Evolutionary conservation across 92 coral and sea anemone genomes (phyloP), one percentile per base, ranked within the genome.

Genomic region (Porites cylindrica): DNA sequence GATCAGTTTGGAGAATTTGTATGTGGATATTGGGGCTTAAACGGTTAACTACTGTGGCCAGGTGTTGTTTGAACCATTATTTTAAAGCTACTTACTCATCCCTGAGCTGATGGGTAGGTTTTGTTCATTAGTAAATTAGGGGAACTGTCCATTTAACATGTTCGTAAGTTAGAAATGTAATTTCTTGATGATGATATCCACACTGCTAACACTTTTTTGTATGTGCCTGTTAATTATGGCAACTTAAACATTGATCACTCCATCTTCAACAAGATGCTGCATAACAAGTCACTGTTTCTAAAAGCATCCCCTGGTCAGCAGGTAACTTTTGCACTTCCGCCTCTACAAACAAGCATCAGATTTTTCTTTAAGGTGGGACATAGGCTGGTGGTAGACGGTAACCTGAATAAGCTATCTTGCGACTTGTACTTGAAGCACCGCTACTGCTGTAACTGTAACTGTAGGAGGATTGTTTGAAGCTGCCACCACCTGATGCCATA

Each of bases 331-430:
- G 24, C 16, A 59, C 56, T n/a, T 77, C 14, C 0, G 17, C 20
- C 60, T 43, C 17, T 23, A 26, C 59, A 54, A 59, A 14, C n/a
- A 52, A 11, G 70, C 23, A 9, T 29, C 70, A 24, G 17, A 16
- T 38, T 38, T 38, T 38, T 4, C 38, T 64, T 92, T 89, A 97
- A 53, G 98, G 99, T 71, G 99, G 98, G 12, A 97, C 99, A 74
- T 97, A 97, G 17, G 99, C 98, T 24, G 99, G 99, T 26, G 99
- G 99, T 10, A 97, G 95, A 64, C 99, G 89, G 84, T 97, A 97
- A 18, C 99, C 98, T 10, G 99, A 93, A 82, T 95, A 95, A 1
- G 93, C 91, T 18, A 71, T 90, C 85, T 93, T 95, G 78, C 94
- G 66, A 24, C 91, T 77, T 50, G 80, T 75, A 26, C 91, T 78